Base-by-base conservation (phyloP, 92 coral and sea anemone genomes). In the Bergia puertoricense region DNA sequence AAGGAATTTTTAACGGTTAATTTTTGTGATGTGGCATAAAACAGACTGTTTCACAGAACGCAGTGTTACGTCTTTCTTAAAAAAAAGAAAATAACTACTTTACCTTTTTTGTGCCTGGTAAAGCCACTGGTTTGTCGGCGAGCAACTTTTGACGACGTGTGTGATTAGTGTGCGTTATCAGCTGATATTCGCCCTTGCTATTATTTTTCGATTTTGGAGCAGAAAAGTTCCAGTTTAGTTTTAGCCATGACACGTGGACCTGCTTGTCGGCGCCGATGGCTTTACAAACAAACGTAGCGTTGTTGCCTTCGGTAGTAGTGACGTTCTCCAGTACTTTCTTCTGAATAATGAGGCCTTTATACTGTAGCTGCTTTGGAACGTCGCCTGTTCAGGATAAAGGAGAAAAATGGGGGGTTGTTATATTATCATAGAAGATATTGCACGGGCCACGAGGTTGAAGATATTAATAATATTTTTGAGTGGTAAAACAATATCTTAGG, bases 221-320 rank as follows among this genome's bases (percentile, higher is more conserved):
- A 23, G 66, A 71, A 46, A 69, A 16, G 22, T 84, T 83, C 86
- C 76, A 83, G 86, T 83, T 84, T 37, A 84, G 16, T 71, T 48
- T 84, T 8, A 84, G 14, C 87, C 87, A 84, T n/a, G 78, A 84
- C 42, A 69, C 79, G 77, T 84, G 79, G 2, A 56, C 87, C 41
- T 66, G 78, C 57, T 48, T 23, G 10, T 84, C 44, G 18, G 77
- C 37, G 15, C 79, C 79, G 68, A 84, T 46, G 11, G 75, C 87
- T 84, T 84, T 84, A 48, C 87, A 84, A n/a, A 69, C 79, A 84
- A 84, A 84, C 6, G 87, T 84, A 36, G 79, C 87, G 41, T 84
- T 84, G 14, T 71, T 44, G 44, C 87, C 87, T 51, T 84, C 87
- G 65, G 38, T 46, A 7, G 44, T 79, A 10, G 87, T 84, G 41